Base-by-base conservation (phyloP, 2,797 vertebrate species). In the Oreortyx pictus region DNA sequence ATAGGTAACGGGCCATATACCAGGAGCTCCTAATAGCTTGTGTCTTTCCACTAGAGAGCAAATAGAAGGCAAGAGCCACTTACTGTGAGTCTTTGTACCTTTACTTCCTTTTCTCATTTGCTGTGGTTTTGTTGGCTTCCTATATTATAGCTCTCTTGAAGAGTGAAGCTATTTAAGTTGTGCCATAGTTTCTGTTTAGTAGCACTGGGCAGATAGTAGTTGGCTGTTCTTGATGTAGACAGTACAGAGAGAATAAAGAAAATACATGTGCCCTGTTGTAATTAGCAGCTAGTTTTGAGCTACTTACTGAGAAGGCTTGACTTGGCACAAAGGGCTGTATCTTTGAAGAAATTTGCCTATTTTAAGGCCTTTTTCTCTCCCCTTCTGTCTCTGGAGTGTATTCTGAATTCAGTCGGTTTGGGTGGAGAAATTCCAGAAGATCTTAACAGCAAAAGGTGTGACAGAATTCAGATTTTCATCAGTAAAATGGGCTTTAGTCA, bases 321-420 rank as follows among this genome's bases (percentile, higher is more conserved):
- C 47, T 70, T 73, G 29, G 41, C 35, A 62, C 29, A 46, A 49
- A 61, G 68, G 3, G 5, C 54, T 67, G 10, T 73, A 29, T 46
- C 47, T 92, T 76, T 85, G 72, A 90, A 76, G 74, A 84, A 80
- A 35, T 2, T 81, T 66, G 9, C 41, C 73, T 88, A 43, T 56
- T 56, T 67, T 85, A 47, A 66, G 62, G 39, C 39, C 41, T 80
- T 65, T 74, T 75, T 17, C 27, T 56, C 3, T 62, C 7, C 54
- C 4, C 20, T 82, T 72, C 1, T 77, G 14, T 59, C n/a, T 82
- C 79, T 87, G 44, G 44, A 59, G 29, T 49, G 41, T 72, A 68
- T 61, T 10, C 1, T 1, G 1, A 47, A 62, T 90, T 35, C 16
- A 60, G 16, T 12, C 46, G 68, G 10, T 31, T 6, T 1, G 0